Percentiles rank a stretch among this genome's conserved stretches.
phyloP scores from a whole-genome alignment of 2,888 invertebrate genomes.

The Tortrix viridana region DNA sequence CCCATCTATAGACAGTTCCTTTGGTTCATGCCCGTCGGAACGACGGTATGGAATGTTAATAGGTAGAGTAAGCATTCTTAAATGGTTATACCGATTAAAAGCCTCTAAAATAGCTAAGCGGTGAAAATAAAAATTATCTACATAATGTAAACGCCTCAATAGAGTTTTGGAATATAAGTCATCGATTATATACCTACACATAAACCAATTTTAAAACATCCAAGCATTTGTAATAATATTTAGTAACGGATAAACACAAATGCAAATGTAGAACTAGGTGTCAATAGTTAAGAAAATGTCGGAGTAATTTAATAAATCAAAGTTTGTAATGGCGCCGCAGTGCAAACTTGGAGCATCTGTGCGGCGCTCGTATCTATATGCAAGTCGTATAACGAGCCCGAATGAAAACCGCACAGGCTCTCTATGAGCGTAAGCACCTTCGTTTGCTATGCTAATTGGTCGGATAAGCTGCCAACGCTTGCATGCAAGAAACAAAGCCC shows the following conservation, averaged over 20 bases:
- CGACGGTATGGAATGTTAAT: constrained; percentile 29
- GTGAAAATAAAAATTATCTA: background rate
- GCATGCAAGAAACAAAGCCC: constrained; percentile 28
- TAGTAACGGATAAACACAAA: background rate
- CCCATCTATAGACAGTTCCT: constrained; percentile 34
- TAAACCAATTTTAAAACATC: no score
- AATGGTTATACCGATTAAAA: constrained; percentile 21
- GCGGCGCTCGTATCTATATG: constrained; percentile 49
- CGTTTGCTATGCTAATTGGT: constrained; percentile 71
- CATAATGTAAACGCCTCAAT: background rate
- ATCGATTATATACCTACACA: no score
- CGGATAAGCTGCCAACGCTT: constrained; percentile 62
- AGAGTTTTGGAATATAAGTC: no score
- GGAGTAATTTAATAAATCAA: constrained; percentile 28
- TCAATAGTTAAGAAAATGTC: background rate
- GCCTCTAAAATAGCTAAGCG: constrained; percentile 7
- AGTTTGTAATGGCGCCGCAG: constrained; percentile 33
- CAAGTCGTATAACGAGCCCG: constrained; percentile 56
- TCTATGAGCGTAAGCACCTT: constrained; percentile 56
- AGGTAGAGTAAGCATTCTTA: constrained; percentile 27
- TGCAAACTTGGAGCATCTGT: constrained; percentile 45
- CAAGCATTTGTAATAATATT: background rate
- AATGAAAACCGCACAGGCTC: constrained; percentile 56
- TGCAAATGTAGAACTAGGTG: background rate
- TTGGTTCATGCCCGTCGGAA: constrained; percentile 13